Evolutionary conservation across 2,113 vertebrate genomes (phyloP).

Genomic region (Leiothrix lutea): DNA sequence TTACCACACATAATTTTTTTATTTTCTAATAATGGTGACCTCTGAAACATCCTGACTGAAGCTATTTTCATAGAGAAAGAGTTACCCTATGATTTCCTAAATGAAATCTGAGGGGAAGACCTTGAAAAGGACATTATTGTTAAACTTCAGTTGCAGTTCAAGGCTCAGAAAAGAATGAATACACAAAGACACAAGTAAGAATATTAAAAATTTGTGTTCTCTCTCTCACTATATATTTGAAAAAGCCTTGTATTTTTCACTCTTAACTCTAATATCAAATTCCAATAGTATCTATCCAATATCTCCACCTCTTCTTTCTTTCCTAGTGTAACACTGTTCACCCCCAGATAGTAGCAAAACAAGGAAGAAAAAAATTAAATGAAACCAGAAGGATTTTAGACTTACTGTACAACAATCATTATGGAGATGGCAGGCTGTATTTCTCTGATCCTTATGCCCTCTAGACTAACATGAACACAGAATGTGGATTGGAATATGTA

Average conservation of each 20-base stretch:
- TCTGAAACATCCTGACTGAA: not conserved
- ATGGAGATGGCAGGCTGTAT: not conserved
- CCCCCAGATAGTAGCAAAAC: not conserved
- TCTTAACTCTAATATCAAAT: not conserved
- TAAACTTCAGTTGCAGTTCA: not conserved
- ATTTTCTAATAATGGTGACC: not conserved
- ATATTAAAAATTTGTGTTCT: not conserved
- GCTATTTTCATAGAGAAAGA: not conserved
- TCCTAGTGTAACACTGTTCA: not conserved
- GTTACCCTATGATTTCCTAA: not conserved
- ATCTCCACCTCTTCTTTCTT: not conserved
- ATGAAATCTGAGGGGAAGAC: not conserved
- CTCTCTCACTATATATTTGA: not conserved
- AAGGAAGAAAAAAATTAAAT: not conserved
- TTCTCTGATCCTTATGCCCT: not conserved
- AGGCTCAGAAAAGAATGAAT: not conserved
- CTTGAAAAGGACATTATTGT: not conserved
- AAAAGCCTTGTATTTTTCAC: not conserved
- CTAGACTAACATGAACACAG: not conserved
- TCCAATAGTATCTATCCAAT: too few relatives aligned
- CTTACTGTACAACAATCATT: not conserved
- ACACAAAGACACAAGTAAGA: not conserved
- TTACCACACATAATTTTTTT: not conserved
- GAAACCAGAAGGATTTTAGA: accelerated
- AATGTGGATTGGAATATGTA: not conserved